Conservation (phyloP, 2,113 vertebrate genomes). For the Ia io region DNA sequence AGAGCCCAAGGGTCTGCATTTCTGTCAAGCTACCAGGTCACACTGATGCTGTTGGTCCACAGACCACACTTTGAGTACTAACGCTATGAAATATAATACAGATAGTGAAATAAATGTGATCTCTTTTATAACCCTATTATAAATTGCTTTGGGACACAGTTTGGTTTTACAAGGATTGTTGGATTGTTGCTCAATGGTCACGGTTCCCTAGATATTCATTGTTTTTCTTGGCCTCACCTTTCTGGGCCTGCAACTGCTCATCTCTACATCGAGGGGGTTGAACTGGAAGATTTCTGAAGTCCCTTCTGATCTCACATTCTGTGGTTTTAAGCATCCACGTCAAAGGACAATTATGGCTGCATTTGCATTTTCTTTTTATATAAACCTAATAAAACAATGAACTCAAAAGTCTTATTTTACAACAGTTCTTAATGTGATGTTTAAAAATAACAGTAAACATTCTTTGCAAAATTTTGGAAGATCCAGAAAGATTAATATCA, state of each 20-base stretch:
- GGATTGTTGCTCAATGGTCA: not conserved
- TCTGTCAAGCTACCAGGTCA: not conserved
- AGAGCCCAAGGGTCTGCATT: not conserved
- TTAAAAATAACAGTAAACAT: slow-evolving; percentile 39
- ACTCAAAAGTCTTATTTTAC: slow-evolving; percentile 1
- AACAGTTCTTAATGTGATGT: slow-evolving; percentile 34
- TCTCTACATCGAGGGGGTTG: not conserved
- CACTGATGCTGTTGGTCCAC: not conserved
- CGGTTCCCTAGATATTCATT: slow-evolving; percentile 1
- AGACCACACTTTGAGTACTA: not conserved
- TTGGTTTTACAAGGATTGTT: not conserved
- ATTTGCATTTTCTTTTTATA: slow-evolving; percentile 45
- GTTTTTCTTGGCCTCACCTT: slow-evolving; percentile 47
- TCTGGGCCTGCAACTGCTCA: not conserved
- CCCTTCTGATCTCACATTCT: slow-evolving; percentile 3
- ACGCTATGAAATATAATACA: not conserved
- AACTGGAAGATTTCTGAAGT: slow-evolving; percentile 5
- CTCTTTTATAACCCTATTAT: not conserved
- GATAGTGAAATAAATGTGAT: not conserved
- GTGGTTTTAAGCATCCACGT: not conserved
- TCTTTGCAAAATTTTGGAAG: slow-evolving; percentile 38
- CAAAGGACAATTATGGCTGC: slow-evolving; percentile 21
- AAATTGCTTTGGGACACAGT: slow-evolving; percentile 39
- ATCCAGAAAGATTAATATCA: slow-evolving; percentile 37
- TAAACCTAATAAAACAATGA: slow-evolving; percentile 48